Evolutionary conservation across 2,113 vertebrate species (phyloP), one percentile per base, ranked within the genome.

Genomic region (Macheiramphus alcinus): DNA sequence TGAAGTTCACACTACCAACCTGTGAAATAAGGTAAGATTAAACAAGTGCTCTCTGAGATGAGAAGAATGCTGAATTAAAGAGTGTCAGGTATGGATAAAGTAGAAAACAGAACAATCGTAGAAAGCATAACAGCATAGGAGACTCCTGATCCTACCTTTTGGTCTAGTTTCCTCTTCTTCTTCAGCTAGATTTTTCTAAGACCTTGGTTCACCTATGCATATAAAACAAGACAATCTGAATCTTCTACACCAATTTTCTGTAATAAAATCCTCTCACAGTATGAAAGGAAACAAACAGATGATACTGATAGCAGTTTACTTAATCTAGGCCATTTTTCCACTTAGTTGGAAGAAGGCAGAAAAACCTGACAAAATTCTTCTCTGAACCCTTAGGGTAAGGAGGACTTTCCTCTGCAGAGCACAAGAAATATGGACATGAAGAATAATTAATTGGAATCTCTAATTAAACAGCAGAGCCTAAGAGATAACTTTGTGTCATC

Each of bases 391-490:
- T 59, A 86, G 25, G 40, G 8, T 81, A 55, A 86, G 31, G 73
- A 72, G 36, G 34, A 53, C 55, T 78, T 90, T 81, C 62, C 27
- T 81, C 50, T 80, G 50, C 21, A 32, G 42, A 94, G 29, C 36
- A 42, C 50, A 94, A 79, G 53, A 97, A 95, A 95, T 89, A 79
- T 47, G 47, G 48, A 78, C 59, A 83, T 73, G 72, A 65, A 78
- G 23, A 94, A 90, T 59, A 94, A 93, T 89, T 89, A 96, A 86
- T 16, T 87, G 38, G 36, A 96, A 89, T 93, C 36, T 74, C 76
- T 92, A 93, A 96, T 88, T 96, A 94, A 97, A 93, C 48, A 71
- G 38, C 23, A 89, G 76, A 86, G 38, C 59, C 55, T 90, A 90
- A 86, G 55, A 90, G 66, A 89, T 34, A 93, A 85, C n/a, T 92